Base-by-base conservation (phyloP, 2,888 invertebrate species). In the Hetaerina titia region DNA sequence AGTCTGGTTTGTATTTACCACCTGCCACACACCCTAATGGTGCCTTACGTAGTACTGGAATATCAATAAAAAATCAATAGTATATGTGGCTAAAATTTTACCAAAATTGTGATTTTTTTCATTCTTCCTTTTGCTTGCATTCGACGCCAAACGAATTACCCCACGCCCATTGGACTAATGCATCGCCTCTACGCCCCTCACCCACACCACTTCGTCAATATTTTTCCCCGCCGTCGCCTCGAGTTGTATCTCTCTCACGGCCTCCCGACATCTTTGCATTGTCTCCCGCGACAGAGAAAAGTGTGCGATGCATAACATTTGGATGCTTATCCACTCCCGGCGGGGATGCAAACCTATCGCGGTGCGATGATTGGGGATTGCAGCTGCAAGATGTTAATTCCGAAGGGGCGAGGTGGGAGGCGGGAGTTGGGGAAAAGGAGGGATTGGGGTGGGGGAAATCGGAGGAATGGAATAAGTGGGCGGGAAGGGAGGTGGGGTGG, bases 301-400 rank as follows among this genome's bases (percentile, higher is more conserved):
- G 81, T 81, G 81, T 81, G 81, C 81, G 81, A 31, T 31, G 81
- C 81, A 81, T 81, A 81, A 81, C 81, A 81, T 81, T 31, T 81
- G 25, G 81, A 81, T 81, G 81, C 81, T 81, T 81, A 81, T 81
- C 31, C 81, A 81, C 81, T 81, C 81, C 25, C 25, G 31, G 81
- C 31, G 81, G 81, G 74, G 81, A 81, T 81, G 25, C 81, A 81
- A 81, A 81, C 81, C 81, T 31, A 81, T 81, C 81, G 81, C 81
- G n/a, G 22, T 11, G 81, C 31, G 81, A 81, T 81, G 81, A 81
- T 81, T 81, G 81, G 81, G 81, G 81, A 81, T 81, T 81, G 81
- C 81, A 81, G 81, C 81, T 31, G 81, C 81, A 11, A 81, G 81
- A 81, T 81, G 81, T 81, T 81, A 81, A 81, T 81, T 31, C 81